These are phyloP conservation scores for Machaerirhynchus nigripectus DNA, from an alignment of 2,113 vertebrate genomes.

Conservation along the genomic window DNA sequence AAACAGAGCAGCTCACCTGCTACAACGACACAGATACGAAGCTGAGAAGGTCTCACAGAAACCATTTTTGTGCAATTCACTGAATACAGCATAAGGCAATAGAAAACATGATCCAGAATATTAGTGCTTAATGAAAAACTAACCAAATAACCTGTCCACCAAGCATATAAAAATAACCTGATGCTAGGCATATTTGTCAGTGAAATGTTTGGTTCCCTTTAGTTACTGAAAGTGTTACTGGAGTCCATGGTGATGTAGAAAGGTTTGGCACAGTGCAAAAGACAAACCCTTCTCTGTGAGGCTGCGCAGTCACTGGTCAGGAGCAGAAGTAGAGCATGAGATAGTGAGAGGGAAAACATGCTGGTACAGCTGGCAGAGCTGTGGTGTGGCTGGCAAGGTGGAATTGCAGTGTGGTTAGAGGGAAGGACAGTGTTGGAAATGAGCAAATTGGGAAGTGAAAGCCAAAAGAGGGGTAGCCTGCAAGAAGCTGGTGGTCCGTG, in stretches of 20 bases:
- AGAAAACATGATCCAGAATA: not conserved
- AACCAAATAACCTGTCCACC: not conserved
- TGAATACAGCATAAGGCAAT: not conserved
- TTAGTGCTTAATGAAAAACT: not conserved
- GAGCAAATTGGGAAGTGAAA: not conserved
- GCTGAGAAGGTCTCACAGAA: constrained; percentile 49
- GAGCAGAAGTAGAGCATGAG: not conserved
- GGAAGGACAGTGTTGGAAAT: not conserved
- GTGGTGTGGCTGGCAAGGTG: not conserved
- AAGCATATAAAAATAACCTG: not conserved
- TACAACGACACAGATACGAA: not conserved
- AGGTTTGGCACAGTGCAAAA: not conserved
- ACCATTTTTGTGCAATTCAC: constrained; percentile 33
- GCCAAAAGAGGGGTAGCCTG: not conserved
- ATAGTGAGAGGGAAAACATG: not conserved
- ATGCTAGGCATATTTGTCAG: not conserved
- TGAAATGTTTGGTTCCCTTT: not conserved
- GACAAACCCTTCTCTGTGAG: not conserved
- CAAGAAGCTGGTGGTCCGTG: not conserved
- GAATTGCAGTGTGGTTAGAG: not conserved
- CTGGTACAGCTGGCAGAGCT: not conserved
- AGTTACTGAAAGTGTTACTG: not conserved
- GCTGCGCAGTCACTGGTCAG: not conserved
- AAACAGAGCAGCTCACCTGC: constrained; percentile 29
- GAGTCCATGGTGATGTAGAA: not conserved